phyloP scores from a whole-genome alignment of 2,113 vertebrate species.

The Xiphophorus maculatus region DNA sequence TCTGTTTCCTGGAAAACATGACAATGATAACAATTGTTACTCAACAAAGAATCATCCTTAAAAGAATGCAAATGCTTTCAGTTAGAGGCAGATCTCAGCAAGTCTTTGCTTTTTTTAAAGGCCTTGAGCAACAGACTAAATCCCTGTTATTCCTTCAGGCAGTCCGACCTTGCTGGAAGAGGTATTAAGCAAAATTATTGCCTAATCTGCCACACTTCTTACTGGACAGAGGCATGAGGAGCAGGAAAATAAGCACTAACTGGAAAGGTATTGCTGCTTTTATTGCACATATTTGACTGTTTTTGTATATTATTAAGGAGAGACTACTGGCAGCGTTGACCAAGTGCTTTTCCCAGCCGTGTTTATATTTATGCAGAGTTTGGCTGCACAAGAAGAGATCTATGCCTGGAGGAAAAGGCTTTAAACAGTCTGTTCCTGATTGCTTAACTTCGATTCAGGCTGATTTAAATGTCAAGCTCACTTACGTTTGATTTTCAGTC shows the following conservation, averaged over 20 bases:
- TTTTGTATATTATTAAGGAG: not conserved
- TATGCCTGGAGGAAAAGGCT: slow-evolving; percentile 1
- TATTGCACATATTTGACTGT: slow-evolving; percentile 1
- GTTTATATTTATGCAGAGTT: slow-evolving; percentile 2
- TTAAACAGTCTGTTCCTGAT: slow-evolving; percentile 3
- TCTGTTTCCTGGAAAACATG: slow-evolving; percentile 26
- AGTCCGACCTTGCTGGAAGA: slow-evolving; percentile 20
- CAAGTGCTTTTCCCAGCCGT: not conserved
- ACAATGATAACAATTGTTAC: not conserved
- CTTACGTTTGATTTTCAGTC: slow-evolving; percentile 20
- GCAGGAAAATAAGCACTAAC: not conserved
- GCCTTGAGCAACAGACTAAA: slow-evolving; percentile 33
- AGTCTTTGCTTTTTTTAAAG: slow-evolving; percentile 12
- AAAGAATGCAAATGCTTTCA: not conserved
- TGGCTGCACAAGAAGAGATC: not conserved
- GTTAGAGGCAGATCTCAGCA: slow-evolving; percentile 1
- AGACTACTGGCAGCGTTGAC: not conserved
- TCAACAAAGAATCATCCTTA: not conserved
- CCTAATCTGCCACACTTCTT: not conserved
- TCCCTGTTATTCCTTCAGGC: slow-evolving; percentile 4
- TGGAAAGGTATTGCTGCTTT: slow-evolving; percentile 6
- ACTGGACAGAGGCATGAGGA: not conserved
- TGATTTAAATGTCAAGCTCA: slow-evolving; percentile 16
- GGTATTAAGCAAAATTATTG: slow-evolving; percentile 28
- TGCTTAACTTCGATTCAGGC: slow-evolving; percentile 12